Evolutionary conservation across 2,113 vertebrate species (phyloP).

Genomic region (Numida meleagris): DNA sequence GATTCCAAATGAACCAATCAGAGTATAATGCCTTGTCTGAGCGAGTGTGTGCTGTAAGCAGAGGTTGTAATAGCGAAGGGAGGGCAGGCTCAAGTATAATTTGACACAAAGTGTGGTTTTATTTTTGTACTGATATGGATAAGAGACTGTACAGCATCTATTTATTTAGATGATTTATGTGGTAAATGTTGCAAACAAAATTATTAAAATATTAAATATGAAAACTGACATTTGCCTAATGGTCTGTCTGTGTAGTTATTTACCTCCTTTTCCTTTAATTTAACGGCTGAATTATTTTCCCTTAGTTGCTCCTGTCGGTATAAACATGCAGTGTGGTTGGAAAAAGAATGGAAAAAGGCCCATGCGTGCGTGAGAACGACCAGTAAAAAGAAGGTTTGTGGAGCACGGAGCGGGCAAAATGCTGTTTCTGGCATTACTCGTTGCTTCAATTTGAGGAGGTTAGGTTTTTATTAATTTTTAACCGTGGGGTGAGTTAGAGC

Average conservation of each 20-base stretch:
- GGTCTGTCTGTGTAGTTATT: constrained; percentile 53
- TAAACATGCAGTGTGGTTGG: background rate
- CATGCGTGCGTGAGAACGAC: accelerated
- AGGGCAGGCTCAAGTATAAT: constrained; percentile 64
- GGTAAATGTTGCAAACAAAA: constrained; percentile 80
- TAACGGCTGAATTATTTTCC: background rate
- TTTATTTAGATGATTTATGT: constrained; percentile 88
- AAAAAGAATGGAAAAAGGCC: background rate
- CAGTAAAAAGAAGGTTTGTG: background rate
- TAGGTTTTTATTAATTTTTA: constrained; percentile 48
- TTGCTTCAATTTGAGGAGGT: background rate
- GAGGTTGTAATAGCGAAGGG: constrained; percentile 63
- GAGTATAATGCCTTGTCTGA: constrained; percentile 63
- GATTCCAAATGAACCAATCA: constrained; percentile 42
- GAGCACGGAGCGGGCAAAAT: constrained; percentile 11
- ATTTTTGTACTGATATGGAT: constrained; percentile 84
- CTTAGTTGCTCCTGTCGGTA: background rate
- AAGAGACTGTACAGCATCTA: constrained; percentile 85
- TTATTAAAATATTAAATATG: constrained; percentile 80
- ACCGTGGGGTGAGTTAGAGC: background rate
- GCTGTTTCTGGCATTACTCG: background rate
- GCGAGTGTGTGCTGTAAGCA: constrained; percentile 42
- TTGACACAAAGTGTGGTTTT: constrained; percentile 76
- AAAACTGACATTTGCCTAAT: constrained; percentile 71
- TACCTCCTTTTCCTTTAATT: constrained; percentile 4